phyloP scores from a whole-genome alignment of 92 coral and sea anemone genomes.

The Zoanthus sansibaricus region DNA sequence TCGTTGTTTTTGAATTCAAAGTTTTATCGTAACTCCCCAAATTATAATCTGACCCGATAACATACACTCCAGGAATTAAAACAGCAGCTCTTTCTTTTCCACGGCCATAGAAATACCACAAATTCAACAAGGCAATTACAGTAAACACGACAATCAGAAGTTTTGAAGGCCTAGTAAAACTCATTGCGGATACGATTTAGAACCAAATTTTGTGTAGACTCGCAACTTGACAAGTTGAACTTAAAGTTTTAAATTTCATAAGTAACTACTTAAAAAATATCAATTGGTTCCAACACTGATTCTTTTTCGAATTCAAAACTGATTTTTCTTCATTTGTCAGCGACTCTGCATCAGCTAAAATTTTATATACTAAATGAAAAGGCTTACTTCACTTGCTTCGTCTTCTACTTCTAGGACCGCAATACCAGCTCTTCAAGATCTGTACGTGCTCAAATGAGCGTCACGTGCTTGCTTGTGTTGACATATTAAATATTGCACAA shows the following conservation, averaged over 20 bases:
- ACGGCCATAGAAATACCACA: conserved; percentile 39
- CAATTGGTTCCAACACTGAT: background rate
- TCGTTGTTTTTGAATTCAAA: background rate
- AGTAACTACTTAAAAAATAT: background rate
- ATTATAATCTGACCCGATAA: conserved; percentile 35
- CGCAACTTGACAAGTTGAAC: background rate
- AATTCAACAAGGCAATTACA: conserved; percentile 18
- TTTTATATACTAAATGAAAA: background rate
- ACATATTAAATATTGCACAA: no score
- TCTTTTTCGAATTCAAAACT: background rate
- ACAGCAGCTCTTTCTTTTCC: background rate
- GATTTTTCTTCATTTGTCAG: background rate
- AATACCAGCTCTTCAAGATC: background rate
- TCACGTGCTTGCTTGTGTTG: background rate
- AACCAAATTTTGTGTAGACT: background rate
- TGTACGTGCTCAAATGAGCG: background rate
- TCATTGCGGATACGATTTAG: conserved; percentile 7
- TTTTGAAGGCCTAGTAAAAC: conserved; percentile 2
- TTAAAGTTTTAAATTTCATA: background rate
- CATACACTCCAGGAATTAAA: conserved; percentile 16
- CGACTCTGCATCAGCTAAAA: background rate
- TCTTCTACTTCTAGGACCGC: background rate
- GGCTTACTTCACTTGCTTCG: background rate
- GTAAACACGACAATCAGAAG: conserved; percentile 3
- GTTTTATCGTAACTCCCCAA: conserved; percentile 19